Base-by-base conservation (phyloP, 1,140 invertebrate species). In the Batillaria attramentaria region DNA sequence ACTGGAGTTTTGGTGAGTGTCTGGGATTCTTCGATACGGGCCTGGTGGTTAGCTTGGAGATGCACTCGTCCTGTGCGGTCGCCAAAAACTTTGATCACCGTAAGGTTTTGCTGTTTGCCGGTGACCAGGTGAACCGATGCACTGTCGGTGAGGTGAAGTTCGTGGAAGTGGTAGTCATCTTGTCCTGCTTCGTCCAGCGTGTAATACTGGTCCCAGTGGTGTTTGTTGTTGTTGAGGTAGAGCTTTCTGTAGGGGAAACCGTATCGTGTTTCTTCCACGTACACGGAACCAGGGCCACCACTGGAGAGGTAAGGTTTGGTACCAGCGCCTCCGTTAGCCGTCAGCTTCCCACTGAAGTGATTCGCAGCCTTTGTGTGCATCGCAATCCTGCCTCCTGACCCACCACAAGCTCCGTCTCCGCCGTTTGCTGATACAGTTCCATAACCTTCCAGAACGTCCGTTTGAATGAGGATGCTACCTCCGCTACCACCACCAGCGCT, bases 201-300 rank as follows among this genome's bases (percentile, higher is more conserved):
- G 57, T 62, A 75, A 57, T 75, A 75, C 65, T 88, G 84, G 57
- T 87, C 83, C 87, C 87, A 88, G 42, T 82, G 70, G 33, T 79
- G 81, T 35, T 83, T 78, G 0, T 78, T 83, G 33, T 82, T 82
- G 33, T 78, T 77, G 6, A 88, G 79, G 69, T 87, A 84, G 16
- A 88, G 24, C 50, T 87, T 85, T 77, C 87, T 79, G 80, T 87
- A 88, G 41, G 83, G 80, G 74, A 83, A 88, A 16, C 78, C 54
- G 79, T 81, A 65, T 83, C 81, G 68, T 80, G 79, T 84, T 72
- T 88, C 87, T 62, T 84, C 43, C 13, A 88, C 80, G 43, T 85
- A 88, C 1, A 83, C 81, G 28, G 82, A 83, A 16, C 84, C 87
- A 20, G 87, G 87, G 60, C 86, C 85, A 24, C 87, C 87, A 77